Percentiles rank a stretch among this genome's conserved stretches.
Conservation (phyloP, 2,888 invertebrate species). For the Odontothrips loti region DNA sequence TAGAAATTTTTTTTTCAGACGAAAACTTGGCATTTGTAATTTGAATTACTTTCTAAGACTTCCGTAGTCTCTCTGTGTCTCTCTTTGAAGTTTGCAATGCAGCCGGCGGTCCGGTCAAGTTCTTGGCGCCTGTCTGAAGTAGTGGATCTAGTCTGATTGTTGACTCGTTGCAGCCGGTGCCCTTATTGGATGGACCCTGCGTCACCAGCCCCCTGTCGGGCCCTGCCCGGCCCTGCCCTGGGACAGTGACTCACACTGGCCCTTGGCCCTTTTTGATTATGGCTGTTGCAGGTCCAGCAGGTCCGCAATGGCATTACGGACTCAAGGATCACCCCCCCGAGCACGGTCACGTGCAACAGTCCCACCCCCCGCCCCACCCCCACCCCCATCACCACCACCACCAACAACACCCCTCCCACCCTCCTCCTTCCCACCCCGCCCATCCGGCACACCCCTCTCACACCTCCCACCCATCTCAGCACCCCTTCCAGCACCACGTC, state of each 20-base stretch:
- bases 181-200: neutral
- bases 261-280: conserved; percentile 31
- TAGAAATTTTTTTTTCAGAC: conserved; percentile 8
- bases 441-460: conserved; percentile 49
- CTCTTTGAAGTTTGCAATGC: conserved; percentile 3
- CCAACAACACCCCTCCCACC: conserved; percentile 49
- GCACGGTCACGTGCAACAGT: neutral
- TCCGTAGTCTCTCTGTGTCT: neutral
- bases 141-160: neutral
- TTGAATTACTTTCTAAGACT: neutral
- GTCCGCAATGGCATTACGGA: conserved; percentile 39
- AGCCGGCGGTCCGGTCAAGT: conserved; percentile 23
- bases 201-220: neutral
- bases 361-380: conserved; percentile 4
- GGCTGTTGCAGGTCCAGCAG: conserved; percentile 39
- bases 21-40: neutral
- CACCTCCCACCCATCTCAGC: conserved; percentile 45
- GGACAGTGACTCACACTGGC: conserved; percentile 19
- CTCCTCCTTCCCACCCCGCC: conserved; percentile 55
- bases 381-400: conserved; percentile 45
- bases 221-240: conserved; percentile 32
- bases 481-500: conserved; percentile 40
- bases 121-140: conserved; percentile 24
- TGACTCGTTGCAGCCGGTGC: neutral
- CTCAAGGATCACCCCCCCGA: conserved; percentile 37